These are phyloP conservation scores for Phyllotis vaccarum DNA, from an alignment of 2,797 vertebrate genomes.

Conservation along the genomic window DNA sequence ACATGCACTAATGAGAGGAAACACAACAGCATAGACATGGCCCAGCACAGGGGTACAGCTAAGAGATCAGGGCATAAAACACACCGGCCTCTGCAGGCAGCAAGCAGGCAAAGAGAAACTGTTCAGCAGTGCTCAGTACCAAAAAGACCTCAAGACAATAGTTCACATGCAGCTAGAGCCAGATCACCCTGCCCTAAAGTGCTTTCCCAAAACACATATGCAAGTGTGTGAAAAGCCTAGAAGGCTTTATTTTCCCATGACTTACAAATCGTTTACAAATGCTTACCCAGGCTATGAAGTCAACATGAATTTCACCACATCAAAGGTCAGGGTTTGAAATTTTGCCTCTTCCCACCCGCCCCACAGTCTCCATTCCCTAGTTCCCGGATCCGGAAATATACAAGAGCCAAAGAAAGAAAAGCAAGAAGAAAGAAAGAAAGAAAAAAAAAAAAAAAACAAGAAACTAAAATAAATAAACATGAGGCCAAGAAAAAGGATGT, in stretches of 20 bases:
- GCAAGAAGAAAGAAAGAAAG: not conserved
- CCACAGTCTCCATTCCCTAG: conserved; percentile 61
- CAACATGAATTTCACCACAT: conserved; percentile 76
- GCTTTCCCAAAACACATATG: conserved; percentile 69
- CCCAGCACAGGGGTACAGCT: not conserved
- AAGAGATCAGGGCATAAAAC: conserved; percentile 60
- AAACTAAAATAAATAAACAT: conserved; percentile 64
- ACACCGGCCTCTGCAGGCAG: conserved; percentile 44
- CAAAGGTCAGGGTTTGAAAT: conserved; percentile 70
- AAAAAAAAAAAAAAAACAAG: not conserved
- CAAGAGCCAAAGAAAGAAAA: conserved; percentile 38
- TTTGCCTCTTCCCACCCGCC: conserved; percentile 67
- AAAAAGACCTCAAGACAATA: conserved; percentile 43
- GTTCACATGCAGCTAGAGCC: conserved; percentile 62
- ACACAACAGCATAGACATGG: not conserved
- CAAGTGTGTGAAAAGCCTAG: conserved; percentile 75
- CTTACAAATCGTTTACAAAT: conserved; percentile 81
- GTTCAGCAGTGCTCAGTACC: conserved; percentile 53
- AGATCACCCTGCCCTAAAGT: conserved; percentile 47
- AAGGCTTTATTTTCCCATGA: conserved; percentile 78
- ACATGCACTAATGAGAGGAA: conserved; percentile 1
- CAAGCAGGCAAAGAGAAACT: conserved; percentile 37
- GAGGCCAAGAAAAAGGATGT: conserved; percentile 70
- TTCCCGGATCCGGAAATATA: conserved; percentile 63
- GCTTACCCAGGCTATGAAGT: conserved; percentile 78